Percentiles rank a stretch among this genome's conserved stretches.
Conservation (phyloP, 2,888 invertebrate genomes). For the Incurvaria masculella region DNA sequence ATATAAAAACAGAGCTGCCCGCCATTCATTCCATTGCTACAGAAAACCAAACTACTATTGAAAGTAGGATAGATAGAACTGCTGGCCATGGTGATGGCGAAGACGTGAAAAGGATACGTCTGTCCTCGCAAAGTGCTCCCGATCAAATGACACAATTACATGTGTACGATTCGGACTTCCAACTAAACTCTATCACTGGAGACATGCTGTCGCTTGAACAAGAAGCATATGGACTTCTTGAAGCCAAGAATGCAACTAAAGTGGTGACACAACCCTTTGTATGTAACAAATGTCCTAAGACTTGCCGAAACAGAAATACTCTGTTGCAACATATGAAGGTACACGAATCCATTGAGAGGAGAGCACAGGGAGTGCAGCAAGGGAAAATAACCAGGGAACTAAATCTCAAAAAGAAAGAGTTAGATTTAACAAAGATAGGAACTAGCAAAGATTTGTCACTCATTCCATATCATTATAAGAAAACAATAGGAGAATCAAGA, state of each 20-base stretch:
- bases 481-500: background rate
- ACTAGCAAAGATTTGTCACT: background rate
- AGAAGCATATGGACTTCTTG: conserved; percentile 37
- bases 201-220: conserved; percentile 39
- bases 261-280: conserved; percentile 13
- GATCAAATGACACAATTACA: background rate
- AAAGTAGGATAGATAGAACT: background rate
- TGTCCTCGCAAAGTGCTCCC: background rate
- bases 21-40: no score
- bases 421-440: conserved; percentile 10
- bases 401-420: conserved; percentile 11
- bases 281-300: conserved; percentile 29
- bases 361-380: conserved; percentile 28
- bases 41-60: background rate
- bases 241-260: conserved; percentile 23
- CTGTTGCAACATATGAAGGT: conserved; percentile 29
- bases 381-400: conserved; percentile 24
- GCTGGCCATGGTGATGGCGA: background rate
- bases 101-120: background rate
- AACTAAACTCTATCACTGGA: conserved; percentile 45
- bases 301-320: background rate
- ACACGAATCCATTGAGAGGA: conserved; percentile 34
- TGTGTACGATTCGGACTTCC: conserved; percentile 20
- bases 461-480: background rate
- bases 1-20: no score